Evolutionary conservation across 2,888 invertebrate genomes (phyloP).

Genomic region (Brassicogethes aeneus): DNA sequence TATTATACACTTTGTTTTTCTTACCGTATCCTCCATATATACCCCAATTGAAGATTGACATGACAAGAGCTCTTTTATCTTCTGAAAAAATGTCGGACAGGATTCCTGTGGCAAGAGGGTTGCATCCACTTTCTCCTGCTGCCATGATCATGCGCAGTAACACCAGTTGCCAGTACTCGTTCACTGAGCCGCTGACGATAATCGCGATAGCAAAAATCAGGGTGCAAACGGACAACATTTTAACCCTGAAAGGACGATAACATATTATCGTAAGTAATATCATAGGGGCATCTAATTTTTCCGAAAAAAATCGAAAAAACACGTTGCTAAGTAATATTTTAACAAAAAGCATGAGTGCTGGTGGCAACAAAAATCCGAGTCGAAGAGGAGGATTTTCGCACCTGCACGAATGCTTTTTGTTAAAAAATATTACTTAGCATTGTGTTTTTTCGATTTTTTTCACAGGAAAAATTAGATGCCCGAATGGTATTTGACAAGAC

Average conservation of each 20-base stretch:
- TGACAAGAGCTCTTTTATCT: constrained; percentile 74
- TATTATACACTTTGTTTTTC: no score
- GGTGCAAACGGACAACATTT: constrained; percentile 67
- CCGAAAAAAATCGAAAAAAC: no score
- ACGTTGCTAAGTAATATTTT: no score
- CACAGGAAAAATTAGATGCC: no score
- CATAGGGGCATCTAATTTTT: background rate
- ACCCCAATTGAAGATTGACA: constrained; percentile 93
- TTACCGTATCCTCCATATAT: constrained; percentile 86
- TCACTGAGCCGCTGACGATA: constrained; percentile 74
- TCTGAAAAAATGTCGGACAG: constrained; percentile 75
- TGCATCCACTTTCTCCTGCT: constrained; percentile 71
- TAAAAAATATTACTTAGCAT: no score
- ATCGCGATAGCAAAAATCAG: constrained; percentile 75
- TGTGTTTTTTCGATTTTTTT: no score
- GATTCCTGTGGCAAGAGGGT: constrained; percentile 78
- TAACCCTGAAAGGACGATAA: constrained; percentile 49
- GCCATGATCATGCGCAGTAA: constrained; percentile 45
- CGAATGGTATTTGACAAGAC: no score
- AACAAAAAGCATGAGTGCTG: no score
- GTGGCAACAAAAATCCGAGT: no score
- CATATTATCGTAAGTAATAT: no score
- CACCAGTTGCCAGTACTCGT: constrained; percentile 84
- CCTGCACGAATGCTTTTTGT: no score
- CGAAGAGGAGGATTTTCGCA: no score